Conservation (phyloP, 2,888 invertebrate species). For the Cheilosia variabilis region DNA sequence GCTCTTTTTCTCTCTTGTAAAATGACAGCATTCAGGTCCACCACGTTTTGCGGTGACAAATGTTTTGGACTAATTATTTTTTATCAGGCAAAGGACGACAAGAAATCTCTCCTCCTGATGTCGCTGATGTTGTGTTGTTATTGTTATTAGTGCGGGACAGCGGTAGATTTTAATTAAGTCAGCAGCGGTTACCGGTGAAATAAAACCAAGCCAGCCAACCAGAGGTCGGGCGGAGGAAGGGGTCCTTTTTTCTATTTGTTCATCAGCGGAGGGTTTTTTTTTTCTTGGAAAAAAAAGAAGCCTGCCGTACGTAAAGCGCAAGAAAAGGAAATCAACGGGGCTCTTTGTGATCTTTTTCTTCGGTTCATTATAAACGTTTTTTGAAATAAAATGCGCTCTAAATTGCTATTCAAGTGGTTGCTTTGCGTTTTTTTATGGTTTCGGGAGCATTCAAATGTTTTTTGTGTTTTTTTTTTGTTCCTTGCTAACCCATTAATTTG, state of each 20-base stretch:
- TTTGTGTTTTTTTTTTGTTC: background rate
- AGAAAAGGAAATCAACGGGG: conserved; percentile 41
- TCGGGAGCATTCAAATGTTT: conserved; percentile 1
- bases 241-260: conserved; percentile 10
- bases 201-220: conserved; percentile 14
- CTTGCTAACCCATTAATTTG: conserved; percentile 20
- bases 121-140: conserved; percentile 44
- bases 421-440: conserved; percentile 35
- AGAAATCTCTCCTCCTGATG: conserved; percentile 39
- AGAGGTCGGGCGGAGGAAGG: background rate
- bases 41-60: conserved; percentile 68
- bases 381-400: conserved; percentile 50
- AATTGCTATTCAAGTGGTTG: conserved; percentile 63
- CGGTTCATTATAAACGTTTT: conserved; percentile 41
- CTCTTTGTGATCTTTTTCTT: conserved; percentile 47
- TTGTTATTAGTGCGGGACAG: conserved; percentile 44
- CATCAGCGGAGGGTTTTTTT: conserved; percentile 24
- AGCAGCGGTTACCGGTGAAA: conserved; percentile 62
- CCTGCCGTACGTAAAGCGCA: conserved; percentile 7
- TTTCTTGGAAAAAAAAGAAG: background rate
- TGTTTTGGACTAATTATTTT: conserved; percentile 70
- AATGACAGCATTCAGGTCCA: conserved; percentile 29
- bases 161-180: conserved; percentile 70
- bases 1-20: conserved; percentile 23
- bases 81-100: conserved; percentile 32